phyloP scores from a whole-genome alignment of 2,797 vertebrate genomes.

The Eidolon dupreanum region DNA sequence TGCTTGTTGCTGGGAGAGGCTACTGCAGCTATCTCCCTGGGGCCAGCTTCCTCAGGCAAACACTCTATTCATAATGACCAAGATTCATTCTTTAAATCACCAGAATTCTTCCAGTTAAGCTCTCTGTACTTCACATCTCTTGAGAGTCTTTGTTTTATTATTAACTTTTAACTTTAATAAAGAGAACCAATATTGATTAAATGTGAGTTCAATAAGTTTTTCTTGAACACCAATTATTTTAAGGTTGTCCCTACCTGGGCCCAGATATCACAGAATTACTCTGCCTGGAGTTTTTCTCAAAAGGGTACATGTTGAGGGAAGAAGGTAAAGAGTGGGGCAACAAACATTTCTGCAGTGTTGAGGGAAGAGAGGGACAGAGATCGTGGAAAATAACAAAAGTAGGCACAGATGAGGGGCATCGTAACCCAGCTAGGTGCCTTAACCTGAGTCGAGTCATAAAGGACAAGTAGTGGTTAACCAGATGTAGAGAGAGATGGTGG shows the following conservation, averaged over 20 bases:
- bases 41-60: neutral
- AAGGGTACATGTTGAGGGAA: too few species aligned
- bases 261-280: neutral
- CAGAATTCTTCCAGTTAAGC: neutral
- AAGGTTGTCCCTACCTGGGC: neutral
- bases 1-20: neutral
- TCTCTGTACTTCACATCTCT: neutral
- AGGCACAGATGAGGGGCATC: neutral
- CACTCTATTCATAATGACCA: neutral
- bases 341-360: too few species aligned
- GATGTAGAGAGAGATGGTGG: neutral
- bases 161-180: neutral
- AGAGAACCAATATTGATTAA: neutral
- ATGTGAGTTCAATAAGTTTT: neutral
- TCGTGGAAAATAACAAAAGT: accelerated
- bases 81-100: neutral
- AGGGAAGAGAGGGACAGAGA: neutral
- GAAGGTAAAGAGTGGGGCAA: too few species aligned
- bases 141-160: neutral
- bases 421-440: neutral
- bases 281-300: neutral
- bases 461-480: neutral
- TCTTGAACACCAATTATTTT: neutral
- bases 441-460: neutral
- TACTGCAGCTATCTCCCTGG: accelerated